A percentile compares a stretch with the other conserved stretches of the same genome.
Evolutionary conservation across 2,113 vertebrate species (phyloP).

Genomic region (Chloroceryle aenea): DNA sequence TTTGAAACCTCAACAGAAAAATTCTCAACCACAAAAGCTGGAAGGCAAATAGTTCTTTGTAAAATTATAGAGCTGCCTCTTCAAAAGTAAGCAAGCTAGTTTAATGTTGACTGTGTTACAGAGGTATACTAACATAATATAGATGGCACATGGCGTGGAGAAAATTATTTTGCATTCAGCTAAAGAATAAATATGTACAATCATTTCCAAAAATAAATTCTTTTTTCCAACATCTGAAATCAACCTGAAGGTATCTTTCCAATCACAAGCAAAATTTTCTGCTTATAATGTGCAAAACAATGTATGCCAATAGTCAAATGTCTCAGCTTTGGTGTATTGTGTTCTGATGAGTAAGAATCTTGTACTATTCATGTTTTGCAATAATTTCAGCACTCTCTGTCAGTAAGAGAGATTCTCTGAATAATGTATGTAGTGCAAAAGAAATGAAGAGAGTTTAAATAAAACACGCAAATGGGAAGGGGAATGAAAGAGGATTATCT

Average conservation of each 20-base stretch:
- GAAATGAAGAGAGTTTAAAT: conserved; percentile 39
- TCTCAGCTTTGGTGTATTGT: conserved; percentile 34
- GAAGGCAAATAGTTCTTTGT: not conserved
- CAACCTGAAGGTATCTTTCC: not conserved
- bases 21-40: not conserved
- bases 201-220: not conserved
- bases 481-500: not conserved
- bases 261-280: conserved; percentile 15
- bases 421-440: conserved; percentile 40
- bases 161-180: not conserved
- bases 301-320: not conserved
- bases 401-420: conserved; percentile 42
- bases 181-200: conserved; percentile 12
- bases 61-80: not conserved
- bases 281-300: not conserved
- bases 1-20: not conserved
- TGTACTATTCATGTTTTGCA: conserved; percentile 56
- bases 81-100: not conserved
- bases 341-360: conserved; percentile 53
- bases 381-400: conserved; percentile 49
- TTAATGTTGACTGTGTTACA: not conserved
- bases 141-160: not conserved
- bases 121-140: not conserved
- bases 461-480: not conserved
- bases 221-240: not conserved